Evolutionary conservation across 1,140 invertebrate genomes (phyloP).

Genomic region (Chironomus striatipennis): DNA sequence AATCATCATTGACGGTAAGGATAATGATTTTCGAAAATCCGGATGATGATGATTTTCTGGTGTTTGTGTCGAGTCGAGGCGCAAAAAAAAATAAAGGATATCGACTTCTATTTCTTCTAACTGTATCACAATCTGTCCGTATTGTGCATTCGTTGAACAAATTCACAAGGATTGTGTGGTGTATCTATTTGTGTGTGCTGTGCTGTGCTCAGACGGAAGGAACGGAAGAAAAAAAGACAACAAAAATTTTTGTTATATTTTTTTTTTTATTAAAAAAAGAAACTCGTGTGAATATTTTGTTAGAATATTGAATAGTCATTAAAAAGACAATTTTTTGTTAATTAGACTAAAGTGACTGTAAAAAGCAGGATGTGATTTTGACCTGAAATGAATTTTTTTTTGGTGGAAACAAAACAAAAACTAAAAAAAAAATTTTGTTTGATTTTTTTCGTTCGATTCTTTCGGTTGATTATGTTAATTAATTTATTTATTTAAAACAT

Average conservation of each 20-base stretch:
- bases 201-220: not conserved
- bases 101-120: constrained; percentile 14
- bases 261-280: too few species aligned
- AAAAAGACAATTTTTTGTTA: not conserved
- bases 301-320: too few species aligned
- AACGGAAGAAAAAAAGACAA: too few species aligned
- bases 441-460: not conserved
- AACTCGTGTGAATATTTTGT: too few species aligned
- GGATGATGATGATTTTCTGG: not conserved
- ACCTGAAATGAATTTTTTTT: constrained; percentile 1
- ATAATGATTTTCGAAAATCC: not conserved
- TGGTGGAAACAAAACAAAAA: not conserved
- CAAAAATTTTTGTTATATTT: too few species aligned
- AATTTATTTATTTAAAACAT: constrained; percentile 18
- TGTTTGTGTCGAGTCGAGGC: not conserved
- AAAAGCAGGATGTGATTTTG: constrained; percentile 20
- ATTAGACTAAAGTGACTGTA: not conserved
- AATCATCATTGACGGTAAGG: too few species aligned
- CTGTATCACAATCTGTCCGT: not conserved
- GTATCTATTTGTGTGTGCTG: constrained; percentile 1
- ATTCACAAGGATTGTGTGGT: not conserved
- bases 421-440: not conserved
- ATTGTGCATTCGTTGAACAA: too few species aligned
- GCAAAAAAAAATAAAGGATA: not conserved
- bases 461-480: constrained; percentile 17